Conservation (phyloP, 2,888 invertebrate species). For the Syritta pipiens region DNA sequence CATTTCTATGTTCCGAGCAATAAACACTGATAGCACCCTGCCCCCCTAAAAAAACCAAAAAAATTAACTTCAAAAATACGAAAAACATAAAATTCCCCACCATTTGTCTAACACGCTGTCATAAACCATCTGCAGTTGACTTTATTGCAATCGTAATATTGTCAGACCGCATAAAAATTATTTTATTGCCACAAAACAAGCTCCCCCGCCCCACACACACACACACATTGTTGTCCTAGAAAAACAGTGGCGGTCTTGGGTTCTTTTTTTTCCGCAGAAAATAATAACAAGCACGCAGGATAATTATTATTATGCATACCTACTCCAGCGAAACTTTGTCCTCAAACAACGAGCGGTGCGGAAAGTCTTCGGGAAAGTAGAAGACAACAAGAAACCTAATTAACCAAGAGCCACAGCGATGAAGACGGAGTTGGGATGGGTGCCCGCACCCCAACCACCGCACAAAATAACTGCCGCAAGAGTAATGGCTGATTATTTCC, state of each 20-base stretch:
- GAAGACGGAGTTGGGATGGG: constrained; percentile 14
- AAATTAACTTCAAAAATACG: constrained; percentile 53
- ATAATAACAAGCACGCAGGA: constrained; percentile 42
- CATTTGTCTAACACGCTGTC: constrained; percentile 55
- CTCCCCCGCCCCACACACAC: neutral
- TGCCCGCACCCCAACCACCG: too few relatives aligned
- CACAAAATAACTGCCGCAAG: constrained; percentile 54
- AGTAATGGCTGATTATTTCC: constrained; percentile 76
- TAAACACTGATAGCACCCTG: constrained; percentile 60
- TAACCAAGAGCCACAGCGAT: constrained; percentile 28
- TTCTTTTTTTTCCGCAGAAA: neutral
- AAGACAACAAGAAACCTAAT: constrained; percentile 41
- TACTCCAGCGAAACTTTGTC: constrained; percentile 47
- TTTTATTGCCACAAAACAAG: constrained; percentile 34
- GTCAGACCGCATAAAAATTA: constrained; percentile 64
- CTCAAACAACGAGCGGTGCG: neutral
- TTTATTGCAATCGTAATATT: constrained; percentile 67
- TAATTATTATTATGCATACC: constrained; percentile 56
- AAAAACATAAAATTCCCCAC: constrained; percentile 24
- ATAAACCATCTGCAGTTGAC: constrained; percentile 67
- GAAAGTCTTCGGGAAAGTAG: neutral
- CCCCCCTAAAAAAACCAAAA: constrained; percentile 29
- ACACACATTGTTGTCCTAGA: neutral
- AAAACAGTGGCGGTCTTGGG: neutral
- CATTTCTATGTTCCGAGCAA: constrained; percentile 49